Percentiles rank a stretch among this genome's conserved stretches.
Conservation (phyloP, 1,140 invertebrate species). For the Leptinotarsa undecemlineata region DNA sequence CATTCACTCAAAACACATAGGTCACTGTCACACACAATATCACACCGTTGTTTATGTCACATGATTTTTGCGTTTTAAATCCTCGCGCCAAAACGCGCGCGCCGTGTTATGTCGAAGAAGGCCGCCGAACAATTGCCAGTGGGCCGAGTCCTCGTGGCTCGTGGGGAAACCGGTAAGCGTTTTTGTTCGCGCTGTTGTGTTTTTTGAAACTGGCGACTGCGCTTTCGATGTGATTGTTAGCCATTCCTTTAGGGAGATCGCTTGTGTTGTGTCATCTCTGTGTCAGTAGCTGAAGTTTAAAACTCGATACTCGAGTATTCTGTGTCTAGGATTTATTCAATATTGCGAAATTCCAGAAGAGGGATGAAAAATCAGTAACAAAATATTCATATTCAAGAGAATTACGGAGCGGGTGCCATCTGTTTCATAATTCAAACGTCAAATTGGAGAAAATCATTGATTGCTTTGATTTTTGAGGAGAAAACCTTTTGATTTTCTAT, state of each 20-base stretch:
- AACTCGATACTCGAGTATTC: neutral
- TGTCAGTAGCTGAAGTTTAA: neutral
- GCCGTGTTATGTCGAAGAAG: conserved; percentile 4
- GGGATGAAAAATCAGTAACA: neutral
- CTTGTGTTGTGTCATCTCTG: neutral
- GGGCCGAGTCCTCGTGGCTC: neutral
- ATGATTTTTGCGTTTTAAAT: conserved; percentile 11
- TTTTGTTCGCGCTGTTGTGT: conserved; percentile 21
- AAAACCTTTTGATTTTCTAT: too few relatives aligned
- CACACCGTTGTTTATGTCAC: conserved; percentile 4
- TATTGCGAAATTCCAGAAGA: neutral
- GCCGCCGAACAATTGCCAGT: conserved; percentile 29
- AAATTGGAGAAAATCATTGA: too few relatives aligned
- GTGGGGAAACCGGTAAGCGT: conserved; percentile 14
- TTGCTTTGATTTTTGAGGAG: too few relatives aligned
- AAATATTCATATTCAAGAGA: neutral
- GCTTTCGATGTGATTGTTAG: neutral
- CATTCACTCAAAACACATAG: neutral
- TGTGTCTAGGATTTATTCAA: neutral
- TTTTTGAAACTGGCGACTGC: conserved; percentile 26
- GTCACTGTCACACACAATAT: conserved; percentile 13
- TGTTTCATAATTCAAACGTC: too few relatives aligned
- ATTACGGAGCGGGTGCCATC: too few relatives aligned
- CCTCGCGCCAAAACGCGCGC: conserved; percentile 14
- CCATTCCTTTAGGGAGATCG: neutral